These are phyloP conservation scores for Hypomecis atomaria DNA, from an alignment of 2,888 invertebrate genomes.

Conservation along the genomic window DNA sequence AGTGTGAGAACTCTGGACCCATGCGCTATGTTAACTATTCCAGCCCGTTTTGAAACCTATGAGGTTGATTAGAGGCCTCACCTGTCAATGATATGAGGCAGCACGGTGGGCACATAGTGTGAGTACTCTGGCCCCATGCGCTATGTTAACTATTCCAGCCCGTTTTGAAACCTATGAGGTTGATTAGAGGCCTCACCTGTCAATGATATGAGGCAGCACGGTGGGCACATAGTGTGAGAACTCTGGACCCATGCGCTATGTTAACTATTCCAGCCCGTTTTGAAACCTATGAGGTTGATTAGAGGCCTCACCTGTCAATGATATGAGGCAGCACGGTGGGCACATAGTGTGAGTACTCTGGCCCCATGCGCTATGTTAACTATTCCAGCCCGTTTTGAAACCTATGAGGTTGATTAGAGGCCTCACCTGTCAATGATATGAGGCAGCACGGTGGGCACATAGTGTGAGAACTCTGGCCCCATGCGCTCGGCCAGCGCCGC, in stretches of 20 bases:
- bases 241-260: constrained; percentile 93
- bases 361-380: too few relatives aligned
- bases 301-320: too few relatives aligned
- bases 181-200: constrained; percentile 82
- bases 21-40: constrained; percentile 71
- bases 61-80: too few relatives aligned
- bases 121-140: too few relatives aligned
- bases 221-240: constrained; percentile 94
- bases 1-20: too few relatives aligned
- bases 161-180: too few relatives aligned
- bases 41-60: constrained; percentile 92
- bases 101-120: too few relatives aligned
- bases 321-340: too few relatives aligned
- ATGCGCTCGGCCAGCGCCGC: constrained; percentile 93
- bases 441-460: constrained; percentile 92
- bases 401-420: too few relatives aligned
- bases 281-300: constrained; percentile 64
- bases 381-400: too few relatives aligned
- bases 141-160: too few relatives aligned
- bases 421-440: constrained; percentile 91
- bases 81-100: too few relatives aligned
- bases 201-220: constrained; percentile 92
- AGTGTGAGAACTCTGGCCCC: constrained; percentile 94
- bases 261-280: constrained; percentile 94
- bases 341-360: constrained; percentile 55